Evolutionary conservation across 2,797 vertebrate species (phyloP).

Genomic region (Danionella dracula): DNA sequence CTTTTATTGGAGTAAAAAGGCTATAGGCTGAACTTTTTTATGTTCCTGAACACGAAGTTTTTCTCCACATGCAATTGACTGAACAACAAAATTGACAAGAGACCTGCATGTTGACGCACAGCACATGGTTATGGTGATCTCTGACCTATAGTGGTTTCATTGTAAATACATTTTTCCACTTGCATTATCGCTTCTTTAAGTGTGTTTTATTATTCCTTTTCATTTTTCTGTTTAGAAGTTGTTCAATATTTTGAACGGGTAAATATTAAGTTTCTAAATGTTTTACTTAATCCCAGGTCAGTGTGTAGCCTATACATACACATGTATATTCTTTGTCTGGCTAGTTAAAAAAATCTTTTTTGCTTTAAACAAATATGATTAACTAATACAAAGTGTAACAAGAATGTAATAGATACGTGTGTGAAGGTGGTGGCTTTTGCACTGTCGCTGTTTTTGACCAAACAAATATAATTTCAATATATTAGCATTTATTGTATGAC

Average conservation of each 20-base stretch:
- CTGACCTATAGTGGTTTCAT: slow-evolving; percentile 40
- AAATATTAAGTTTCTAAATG: slow-evolving; percentile 43
- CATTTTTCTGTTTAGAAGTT: slow-evolving; percentile 5
- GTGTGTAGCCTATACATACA: too few relatives aligned
- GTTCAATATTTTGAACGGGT: slow-evolving; percentile 15
- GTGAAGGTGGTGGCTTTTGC: too few relatives aligned
- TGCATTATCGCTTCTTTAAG: slow-evolving; percentile 27
- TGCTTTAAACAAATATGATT: too few relatives aligned
- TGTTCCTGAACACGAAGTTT: slow-evolving; percentile 54
- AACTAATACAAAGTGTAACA: too few relatives aligned
- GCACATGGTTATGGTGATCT: slow-evolving; percentile 43
- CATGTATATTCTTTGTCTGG: too few relatives aligned
- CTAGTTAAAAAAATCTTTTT: too few relatives aligned
- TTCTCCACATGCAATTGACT: slow-evolving; percentile 51
- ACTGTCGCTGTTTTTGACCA: too few relatives aligned
- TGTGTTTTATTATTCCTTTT: slow-evolving; percentile 26
- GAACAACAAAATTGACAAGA: slow-evolving; percentile 45
- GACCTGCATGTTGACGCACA: slow-evolving; percentile 18
- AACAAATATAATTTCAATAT: too few relatives aligned
- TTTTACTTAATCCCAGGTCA: slow-evolving; percentile 46
- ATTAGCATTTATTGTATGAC: too few relatives aligned
- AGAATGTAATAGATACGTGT: too few relatives aligned
- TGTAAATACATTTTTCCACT: slow-evolving; percentile 43
- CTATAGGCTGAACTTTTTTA: slow-evolving; percentile 55
- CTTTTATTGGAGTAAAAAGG: slow-evolving; percentile 48